Conservation (phyloP, 2,797 vertebrate genomes). For the Petrocephalus schoutedeni region DNA sequence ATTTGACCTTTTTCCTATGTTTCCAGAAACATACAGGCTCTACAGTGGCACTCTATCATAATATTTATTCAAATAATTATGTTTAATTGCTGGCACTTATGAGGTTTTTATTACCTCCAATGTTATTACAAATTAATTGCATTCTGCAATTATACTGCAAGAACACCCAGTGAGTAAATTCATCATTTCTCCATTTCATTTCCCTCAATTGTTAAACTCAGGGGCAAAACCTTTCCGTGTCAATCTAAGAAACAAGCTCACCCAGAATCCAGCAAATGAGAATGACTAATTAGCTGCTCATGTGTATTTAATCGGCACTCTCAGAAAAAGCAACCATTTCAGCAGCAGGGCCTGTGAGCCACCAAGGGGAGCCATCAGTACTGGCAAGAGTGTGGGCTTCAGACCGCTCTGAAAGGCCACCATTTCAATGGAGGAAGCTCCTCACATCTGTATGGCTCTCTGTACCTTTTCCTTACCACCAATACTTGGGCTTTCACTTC, state of each 20-base stretch:
- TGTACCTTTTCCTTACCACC: conserved; percentile 15
- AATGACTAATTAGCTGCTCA: conserved; percentile 58
- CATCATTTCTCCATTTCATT: conserved; percentile 25
- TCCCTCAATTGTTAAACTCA: conserved; percentile 10
- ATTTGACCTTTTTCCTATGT: not conserved
- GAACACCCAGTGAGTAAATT: not conserved
- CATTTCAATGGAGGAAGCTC: conserved; percentile 5
- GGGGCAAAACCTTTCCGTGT: conserved; percentile 33
- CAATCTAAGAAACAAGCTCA: conserved; percentile 27
- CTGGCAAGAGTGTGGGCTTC: not conserved
- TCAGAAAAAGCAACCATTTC: not conserved
- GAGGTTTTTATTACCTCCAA: not conserved
- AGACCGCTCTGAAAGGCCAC: not conserved
- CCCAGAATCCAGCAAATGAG: conserved; percentile 48
- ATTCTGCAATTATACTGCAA: not conserved
- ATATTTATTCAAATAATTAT: conserved; percentile 13
- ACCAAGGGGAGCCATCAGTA: conserved; percentile 7
- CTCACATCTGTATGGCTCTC: conserved; percentile 6
- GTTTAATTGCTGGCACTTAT: conserved; percentile 1
- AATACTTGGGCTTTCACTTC: not conserved
- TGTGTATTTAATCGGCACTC: conserved; percentile 52
- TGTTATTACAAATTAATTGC: conserved; percentile 16
- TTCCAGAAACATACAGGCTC: not conserved
- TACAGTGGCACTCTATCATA: not conserved
- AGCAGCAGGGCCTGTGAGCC: not conserved